phyloP scores from a whole-genome alignment of 1,140 invertebrate genomes.

The Hypsibius dujardini region DNA sequence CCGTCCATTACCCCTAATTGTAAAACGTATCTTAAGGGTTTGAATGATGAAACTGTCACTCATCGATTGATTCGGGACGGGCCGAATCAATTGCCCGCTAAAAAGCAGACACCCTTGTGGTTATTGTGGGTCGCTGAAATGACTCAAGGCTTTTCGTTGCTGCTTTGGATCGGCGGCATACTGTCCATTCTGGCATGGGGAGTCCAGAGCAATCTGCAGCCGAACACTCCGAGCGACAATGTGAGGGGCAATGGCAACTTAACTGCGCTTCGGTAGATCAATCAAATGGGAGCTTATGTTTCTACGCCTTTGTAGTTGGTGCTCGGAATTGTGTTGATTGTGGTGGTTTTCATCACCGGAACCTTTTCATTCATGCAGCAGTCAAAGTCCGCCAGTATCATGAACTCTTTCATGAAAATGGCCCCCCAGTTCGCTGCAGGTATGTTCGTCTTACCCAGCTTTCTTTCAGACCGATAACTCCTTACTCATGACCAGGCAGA shows the following conservation, averaged over 20 bases:
- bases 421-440: background rate
- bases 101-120: conserved; percentile 44
- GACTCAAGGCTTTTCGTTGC: conserved; percentile 50
- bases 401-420: conserved; percentile 11
- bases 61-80: conserved; percentile 80
- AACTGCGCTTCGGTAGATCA: conserved; percentile 16
- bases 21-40: conserved; percentile 43
- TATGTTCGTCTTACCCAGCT: background rate
- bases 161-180: conserved; percentile 56
- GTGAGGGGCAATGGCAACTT: conserved; percentile 26
- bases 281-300: background rate
- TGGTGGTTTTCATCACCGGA: conserved; percentile 7
- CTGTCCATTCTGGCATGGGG: conserved; percentile 50
- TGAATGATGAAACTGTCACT: conserved; percentile 78
- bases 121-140: conserved; percentile 46
- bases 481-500: too few species aligned
- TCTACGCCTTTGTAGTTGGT: background rate
- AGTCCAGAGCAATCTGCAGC: conserved; percentile 35
- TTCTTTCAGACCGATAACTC: background rate
- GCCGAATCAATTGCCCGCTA: conserved; percentile 60
- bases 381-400: background rate
- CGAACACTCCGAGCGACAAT: conserved; percentile 35
- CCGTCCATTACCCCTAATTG: background rate
- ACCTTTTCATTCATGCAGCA: conserved; percentile 6
- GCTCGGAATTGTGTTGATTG: background rate